A percentile compares a stretch with the other conserved stretches of the same genome.
Conservation (phyloP, 2,888 invertebrate species). For the Cosmia pyralina region DNA sequence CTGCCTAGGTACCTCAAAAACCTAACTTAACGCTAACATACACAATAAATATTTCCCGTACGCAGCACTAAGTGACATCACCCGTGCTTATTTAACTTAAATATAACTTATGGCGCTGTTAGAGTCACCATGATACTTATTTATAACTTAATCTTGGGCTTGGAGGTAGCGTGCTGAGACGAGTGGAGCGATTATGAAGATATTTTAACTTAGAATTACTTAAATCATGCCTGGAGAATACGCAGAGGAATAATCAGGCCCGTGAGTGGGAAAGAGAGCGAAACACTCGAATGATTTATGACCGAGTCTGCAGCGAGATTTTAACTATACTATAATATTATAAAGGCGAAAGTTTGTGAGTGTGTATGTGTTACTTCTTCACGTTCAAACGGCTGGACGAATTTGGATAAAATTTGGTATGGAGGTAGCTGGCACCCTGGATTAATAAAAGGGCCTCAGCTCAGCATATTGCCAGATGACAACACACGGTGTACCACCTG, state of each 20-base stretch:
- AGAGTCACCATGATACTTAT: constrained; percentile 69
- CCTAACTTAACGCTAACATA: constrained; percentile 17
- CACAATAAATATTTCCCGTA: constrained; percentile 26
- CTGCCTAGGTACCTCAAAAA: constrained; percentile 1
- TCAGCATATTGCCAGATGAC: no score
- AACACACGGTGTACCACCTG: no score
- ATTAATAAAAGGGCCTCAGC: no score
- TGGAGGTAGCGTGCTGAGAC: constrained; percentile 24
- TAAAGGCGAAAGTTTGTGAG: no score
- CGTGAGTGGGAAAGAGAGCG: no score
- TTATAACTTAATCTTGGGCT: constrained; percentile 72
- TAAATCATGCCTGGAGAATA: background rate
- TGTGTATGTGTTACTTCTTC: no score
- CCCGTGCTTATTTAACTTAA: constrained; percentile 58
- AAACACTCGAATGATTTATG: no score
- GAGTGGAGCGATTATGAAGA: constrained; percentile 38
- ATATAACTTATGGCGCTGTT: constrained; percentile 72
- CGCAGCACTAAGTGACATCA: constrained; percentile 48
- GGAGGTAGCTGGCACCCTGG: no score
- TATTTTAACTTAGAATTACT: background rate
- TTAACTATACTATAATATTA: no score
- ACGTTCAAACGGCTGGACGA: no score
- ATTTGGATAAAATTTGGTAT: no score
- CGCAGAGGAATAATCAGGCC: background rate
- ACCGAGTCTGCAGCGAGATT: no score